Evolutionary conservation across 2,113 vertebrate species (phyloP).

Genomic region (Tonatia bakeri): DNA sequence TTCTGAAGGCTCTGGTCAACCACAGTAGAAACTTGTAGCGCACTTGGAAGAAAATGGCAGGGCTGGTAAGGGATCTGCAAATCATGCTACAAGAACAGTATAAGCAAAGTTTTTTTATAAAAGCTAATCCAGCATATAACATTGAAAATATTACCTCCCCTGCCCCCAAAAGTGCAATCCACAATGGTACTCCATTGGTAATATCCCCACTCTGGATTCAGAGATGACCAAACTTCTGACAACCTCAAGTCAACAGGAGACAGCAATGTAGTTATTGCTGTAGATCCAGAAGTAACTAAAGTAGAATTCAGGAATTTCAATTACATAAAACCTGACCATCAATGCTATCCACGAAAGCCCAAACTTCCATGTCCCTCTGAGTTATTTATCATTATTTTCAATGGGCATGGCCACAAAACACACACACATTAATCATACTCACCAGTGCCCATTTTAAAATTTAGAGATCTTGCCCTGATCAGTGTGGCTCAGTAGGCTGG

Average conservation of each 20-base stretch:
- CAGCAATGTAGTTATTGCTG: not conserved
- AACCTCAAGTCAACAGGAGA: not conserved
- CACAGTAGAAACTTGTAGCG: not conserved
- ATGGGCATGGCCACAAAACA: not conserved
- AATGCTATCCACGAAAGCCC: not conserved
- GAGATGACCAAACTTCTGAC: not conserved
- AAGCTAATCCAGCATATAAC: not conserved
- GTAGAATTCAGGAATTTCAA: not conserved
- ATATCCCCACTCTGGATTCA: not conserved
- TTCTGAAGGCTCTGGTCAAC: not conserved
- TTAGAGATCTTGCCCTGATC: not conserved
- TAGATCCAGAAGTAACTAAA: not conserved
- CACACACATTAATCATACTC: not conserved
- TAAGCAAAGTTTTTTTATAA: slow-evolving; percentile 22
- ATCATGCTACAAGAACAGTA: not conserved
- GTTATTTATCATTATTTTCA: not conserved
- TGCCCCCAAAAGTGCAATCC: not conserved
- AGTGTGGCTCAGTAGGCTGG: no score
- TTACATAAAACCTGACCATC: not conserved
- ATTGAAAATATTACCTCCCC: not conserved
- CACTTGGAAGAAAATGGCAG: not conserved
- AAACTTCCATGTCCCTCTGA: not conserved
- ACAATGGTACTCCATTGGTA: not conserved
- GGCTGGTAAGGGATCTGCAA: not conserved
- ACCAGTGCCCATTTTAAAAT: not conserved